Conservation (phyloP, 1,140 invertebrate genomes). For the Calephelis virginiensis region DNA sequence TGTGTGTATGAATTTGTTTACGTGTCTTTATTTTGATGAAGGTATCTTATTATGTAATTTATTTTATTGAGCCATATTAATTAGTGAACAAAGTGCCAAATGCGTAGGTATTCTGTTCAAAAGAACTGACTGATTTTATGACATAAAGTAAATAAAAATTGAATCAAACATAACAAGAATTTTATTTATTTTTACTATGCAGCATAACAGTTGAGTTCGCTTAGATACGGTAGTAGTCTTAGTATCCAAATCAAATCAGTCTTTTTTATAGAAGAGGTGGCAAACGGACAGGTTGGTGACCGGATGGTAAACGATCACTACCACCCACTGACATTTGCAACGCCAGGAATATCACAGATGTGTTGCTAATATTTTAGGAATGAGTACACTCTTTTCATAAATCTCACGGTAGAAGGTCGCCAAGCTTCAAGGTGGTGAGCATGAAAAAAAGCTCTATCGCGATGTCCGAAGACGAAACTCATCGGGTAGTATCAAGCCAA, state of each 20-base stretch:
- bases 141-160: slow-evolving; percentile 44
- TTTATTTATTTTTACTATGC: not conserved
- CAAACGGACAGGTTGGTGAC: not conserved
- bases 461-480: no score
- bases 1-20: not conserved
- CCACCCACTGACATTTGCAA: not conserved
- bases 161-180: not conserved
- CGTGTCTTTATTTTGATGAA: not conserved
- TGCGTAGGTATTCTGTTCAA: slow-evolving; percentile 66
- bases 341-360: no score
- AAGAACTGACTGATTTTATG: slow-evolving; percentile 76
- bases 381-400: no score
- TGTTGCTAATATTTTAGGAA: no score
- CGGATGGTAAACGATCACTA: not conserved
- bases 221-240: no score
- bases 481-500: no score
- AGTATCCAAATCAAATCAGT: no score
- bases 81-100: slow-evolving; percentile 77
- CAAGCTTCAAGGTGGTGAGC: no score
- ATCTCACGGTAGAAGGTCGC: no score
- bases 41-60: slow-evolving; percentile 12
- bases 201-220: no score
- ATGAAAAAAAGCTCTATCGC: no score
- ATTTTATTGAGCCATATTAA: slow-evolving; percentile 66
- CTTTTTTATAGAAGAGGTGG: no score